These are phyloP conservation scores for Lepeophtheirus nordmannii DNA, from an alignment of 2,888 invertebrate genomes.

Conservation along the genomic window DNA sequence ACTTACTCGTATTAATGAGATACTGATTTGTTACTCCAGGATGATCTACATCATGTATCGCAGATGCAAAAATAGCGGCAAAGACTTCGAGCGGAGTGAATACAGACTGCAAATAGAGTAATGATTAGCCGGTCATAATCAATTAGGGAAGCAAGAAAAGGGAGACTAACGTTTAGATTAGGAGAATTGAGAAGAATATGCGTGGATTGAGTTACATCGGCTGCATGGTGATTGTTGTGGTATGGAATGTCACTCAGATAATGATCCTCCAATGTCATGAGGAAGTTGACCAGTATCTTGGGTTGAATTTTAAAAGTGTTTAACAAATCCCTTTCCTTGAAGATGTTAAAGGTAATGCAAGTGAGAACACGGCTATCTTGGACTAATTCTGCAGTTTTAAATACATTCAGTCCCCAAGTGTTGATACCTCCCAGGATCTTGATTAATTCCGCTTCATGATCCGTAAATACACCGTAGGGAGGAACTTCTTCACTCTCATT, in stretches of 20 bases:
- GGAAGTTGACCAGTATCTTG: slow-evolving; percentile 84
- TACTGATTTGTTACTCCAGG: slow-evolving; percentile 98
- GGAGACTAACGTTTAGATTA: slow-evolving; percentile 57
- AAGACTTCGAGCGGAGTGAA: slow-evolving; percentile 92
- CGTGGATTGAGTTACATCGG: slow-evolving; percentile 94
- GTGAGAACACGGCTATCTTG: slow-evolving; percentile 72
- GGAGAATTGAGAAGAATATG: slow-evolving; percentile 89
- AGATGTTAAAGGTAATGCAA: slow-evolving; percentile 80
- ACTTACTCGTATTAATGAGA: slow-evolving; percentile 83
- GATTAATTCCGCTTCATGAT: slow-evolving; percentile 68
- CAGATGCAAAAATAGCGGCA: slow-evolving; percentile 91
- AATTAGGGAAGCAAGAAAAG: slow-evolving; percentile 14
- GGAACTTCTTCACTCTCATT: slow-evolving; percentile 71
- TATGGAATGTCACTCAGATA: slow-evolving; percentile 95
- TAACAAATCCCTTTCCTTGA: slow-evolving; percentile 74
- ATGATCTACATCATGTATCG: slow-evolving; percentile 98
- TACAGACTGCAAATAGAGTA: slow-evolving; percentile 51
- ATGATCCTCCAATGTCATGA: slow-evolving; percentile 95
- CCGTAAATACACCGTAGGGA: slow-evolving; percentile 76
- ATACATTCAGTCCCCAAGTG: slow-evolving; percentile 94
- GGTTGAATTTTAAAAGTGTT: slow-evolving; percentile 84
- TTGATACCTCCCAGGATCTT: slow-evolving; percentile 57
- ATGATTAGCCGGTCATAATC: slow-evolving; percentile 11
- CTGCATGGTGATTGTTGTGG: slow-evolving; percentile 95
- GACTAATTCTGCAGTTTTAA: slow-evolving; percentile 80